Conservation (phyloP, 2,888 invertebrate genomes). For the Yponomeuta evonymella region DNA sequence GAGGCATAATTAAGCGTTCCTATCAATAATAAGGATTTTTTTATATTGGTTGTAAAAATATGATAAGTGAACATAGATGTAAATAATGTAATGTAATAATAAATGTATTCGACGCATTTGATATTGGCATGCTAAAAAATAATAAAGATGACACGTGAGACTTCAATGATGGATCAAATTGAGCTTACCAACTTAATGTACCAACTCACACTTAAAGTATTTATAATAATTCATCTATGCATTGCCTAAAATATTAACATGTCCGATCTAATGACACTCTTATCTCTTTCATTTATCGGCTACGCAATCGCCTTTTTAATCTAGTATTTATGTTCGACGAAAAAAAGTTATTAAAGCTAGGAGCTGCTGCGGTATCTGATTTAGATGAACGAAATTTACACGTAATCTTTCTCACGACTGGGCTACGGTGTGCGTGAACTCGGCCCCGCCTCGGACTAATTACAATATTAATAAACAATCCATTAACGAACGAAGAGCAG, state of each 20-base stretch:
- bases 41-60: not conserved
- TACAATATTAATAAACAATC: slow-evolving; percentile 56
- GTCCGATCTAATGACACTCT: slow-evolving; percentile 2
- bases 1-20: slow-evolving; percentile 30
- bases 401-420: slow-evolving; percentile 31
- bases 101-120: too few relatives aligned
- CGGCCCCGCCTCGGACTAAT: slow-evolving; percentile 34
- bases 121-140: not conserved
- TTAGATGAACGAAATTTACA: slow-evolving; percentile 5
- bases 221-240: not conserved
- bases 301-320: slow-evolving; percentile 4
- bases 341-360: slow-evolving; percentile 21
- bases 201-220: too few relatives aligned
- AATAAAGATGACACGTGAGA: too few relatives aligned
- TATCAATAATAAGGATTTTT: slow-evolving; percentile 8
- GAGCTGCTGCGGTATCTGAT: slow-evolving; percentile 5
- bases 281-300: slow-evolving; percentile 12
- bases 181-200: too few relatives aligned
- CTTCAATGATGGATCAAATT: too few relatives aligned
- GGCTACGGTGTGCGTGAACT: slow-evolving; percentile 18
- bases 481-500: slow-evolving; percentile 39
- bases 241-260: not conserved
- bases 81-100: too few relatives aligned
- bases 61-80: not conserved
- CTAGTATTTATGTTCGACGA: slow-evolving; percentile 30